Evolutionary conservation across 2,113 vertebrate species (phyloP).

Genomic region (Percina caprodes): DNA sequence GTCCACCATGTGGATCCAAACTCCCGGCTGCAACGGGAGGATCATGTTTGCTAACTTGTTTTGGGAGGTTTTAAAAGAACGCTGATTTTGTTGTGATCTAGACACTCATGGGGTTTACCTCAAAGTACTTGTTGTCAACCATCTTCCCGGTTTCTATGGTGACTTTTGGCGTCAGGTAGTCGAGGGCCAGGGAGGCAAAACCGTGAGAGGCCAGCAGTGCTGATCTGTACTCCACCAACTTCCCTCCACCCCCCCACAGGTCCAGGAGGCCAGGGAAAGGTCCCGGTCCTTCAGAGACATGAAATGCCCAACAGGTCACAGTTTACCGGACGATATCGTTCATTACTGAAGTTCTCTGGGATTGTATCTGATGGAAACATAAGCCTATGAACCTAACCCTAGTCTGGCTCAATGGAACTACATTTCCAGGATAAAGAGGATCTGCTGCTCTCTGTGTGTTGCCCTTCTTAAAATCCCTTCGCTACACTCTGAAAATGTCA

Average conservation of each 20-base stretch:
- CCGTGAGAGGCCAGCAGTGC: conserved; percentile 82
- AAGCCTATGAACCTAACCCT: no score
- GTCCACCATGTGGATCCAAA: no score
- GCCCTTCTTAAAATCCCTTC: no score
- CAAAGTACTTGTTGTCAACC: conserved; percentile 78
- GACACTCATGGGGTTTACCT: conserved; percentile 62
- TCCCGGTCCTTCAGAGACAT: conserved; percentile 74
- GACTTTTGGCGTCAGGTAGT: conserved; percentile 68
- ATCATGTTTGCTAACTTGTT: no score
- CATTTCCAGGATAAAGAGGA: no score
- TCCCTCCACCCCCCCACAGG: conserved; percentile 82
- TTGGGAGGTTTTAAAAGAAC: no score
- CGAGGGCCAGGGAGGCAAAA: conserved; percentile 76
- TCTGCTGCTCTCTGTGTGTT: no score
- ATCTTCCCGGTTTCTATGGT: conserved; percentile 50
- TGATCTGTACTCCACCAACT: conserved; percentile 81
- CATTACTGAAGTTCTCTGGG: background rate
- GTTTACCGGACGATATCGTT: background rate
- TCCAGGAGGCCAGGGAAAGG: conserved; percentile 84
- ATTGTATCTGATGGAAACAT: background rate
- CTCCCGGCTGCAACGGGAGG: no score
- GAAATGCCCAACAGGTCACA: background rate
- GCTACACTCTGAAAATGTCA: no score
- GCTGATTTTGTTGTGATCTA: background rate
- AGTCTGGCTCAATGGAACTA: no score